These are phyloP conservation scores for Aegithalos caudatus DNA, from an alignment of 2,113 vertebrate species.

Conservation along the genomic window DNA sequence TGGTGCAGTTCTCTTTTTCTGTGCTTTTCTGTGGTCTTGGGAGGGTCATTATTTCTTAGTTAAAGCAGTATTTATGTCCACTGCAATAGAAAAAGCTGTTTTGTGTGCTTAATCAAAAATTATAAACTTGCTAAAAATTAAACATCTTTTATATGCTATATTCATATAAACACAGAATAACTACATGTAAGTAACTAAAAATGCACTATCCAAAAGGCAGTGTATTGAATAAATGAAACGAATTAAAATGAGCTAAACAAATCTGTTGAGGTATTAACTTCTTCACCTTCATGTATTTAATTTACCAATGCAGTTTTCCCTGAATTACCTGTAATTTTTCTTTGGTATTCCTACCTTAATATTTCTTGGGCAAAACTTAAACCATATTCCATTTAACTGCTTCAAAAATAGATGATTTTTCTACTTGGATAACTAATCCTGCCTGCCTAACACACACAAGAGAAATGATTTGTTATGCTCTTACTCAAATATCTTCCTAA, in stretches of 20 bases:
- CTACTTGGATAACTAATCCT: not conserved
- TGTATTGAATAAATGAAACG: not conserved
- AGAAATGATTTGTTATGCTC: not conserved
- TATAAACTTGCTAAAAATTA: not conserved
- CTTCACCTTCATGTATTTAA: not conserved
- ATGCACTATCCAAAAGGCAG: not conserved
- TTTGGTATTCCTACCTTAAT: not conserved
- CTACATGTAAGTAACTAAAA: not conserved
- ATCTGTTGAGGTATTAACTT: not conserved
- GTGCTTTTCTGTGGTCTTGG: not conserved
- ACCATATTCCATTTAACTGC: not conserved
- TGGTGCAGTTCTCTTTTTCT: not conserved
- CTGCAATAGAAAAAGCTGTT: not conserved
- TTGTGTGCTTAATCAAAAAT: not conserved
- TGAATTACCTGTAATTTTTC: not conserved
- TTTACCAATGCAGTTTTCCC: not conserved
- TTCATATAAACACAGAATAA: not conserved
- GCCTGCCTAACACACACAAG: not conserved
- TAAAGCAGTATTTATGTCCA: not conserved
- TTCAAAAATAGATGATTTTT: not conserved
- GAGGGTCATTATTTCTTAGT: not conserved
- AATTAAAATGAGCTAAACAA: not conserved
- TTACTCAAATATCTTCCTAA: not conserved
- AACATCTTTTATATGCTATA: not conserved
- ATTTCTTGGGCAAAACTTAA: not conserved